Conservation (phyloP, 2,888 invertebrate species). For the Drosophila falleni region DNA sequence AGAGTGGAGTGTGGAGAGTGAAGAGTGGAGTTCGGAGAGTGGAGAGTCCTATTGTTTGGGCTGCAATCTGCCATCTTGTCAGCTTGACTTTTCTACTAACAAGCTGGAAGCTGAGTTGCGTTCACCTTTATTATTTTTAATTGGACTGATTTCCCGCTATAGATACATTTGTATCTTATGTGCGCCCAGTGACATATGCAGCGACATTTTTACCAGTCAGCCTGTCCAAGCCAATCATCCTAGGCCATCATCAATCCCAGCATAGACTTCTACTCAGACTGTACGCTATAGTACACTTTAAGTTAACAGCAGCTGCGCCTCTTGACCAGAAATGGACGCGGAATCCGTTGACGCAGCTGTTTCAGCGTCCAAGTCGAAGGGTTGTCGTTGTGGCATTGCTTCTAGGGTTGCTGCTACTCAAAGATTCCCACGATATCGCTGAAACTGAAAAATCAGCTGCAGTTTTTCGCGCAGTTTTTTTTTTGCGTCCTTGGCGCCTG, state of each 20-base stretch:
- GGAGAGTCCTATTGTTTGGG: constrained; percentile 68
- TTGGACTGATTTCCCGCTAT: constrained; percentile 78
- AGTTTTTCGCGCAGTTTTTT: constrained; percentile 77
- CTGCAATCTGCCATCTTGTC: constrained; percentile 77
- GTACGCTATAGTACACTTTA: constrained; percentile 27
- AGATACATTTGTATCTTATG: constrained; percentile 76
- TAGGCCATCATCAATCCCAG: constrained; percentile 71
- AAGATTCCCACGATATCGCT: constrained; percentile 69
- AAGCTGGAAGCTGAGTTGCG: constrained; percentile 73
- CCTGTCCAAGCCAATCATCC: constrained; percentile 66
- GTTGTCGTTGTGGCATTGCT: constrained; percentile 54
- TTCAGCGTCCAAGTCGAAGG: constrained; percentile 58
- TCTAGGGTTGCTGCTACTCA: constrained; percentile 61
- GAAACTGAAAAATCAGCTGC: constrained; percentile 68
- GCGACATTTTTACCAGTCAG: constrained; percentile 21
- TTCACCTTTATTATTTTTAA: constrained; percentile 78
- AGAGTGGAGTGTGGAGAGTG: constrained; percentile 40
- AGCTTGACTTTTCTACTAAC: constrained; percentile 51
- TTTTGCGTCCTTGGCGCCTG: constrained; percentile 62
- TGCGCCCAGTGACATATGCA: constrained; percentile 70
- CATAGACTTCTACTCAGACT: constrained; percentile 24
- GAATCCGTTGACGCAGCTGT: constrained; percentile 51
- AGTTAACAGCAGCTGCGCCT: constrained; percentile 17
- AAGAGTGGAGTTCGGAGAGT: constrained; percentile 15
- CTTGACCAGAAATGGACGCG: constrained; percentile 56